phyloP scores from a whole-genome alignment of 2,888 invertebrate species.

The Leucozona laternaria region DNA sequence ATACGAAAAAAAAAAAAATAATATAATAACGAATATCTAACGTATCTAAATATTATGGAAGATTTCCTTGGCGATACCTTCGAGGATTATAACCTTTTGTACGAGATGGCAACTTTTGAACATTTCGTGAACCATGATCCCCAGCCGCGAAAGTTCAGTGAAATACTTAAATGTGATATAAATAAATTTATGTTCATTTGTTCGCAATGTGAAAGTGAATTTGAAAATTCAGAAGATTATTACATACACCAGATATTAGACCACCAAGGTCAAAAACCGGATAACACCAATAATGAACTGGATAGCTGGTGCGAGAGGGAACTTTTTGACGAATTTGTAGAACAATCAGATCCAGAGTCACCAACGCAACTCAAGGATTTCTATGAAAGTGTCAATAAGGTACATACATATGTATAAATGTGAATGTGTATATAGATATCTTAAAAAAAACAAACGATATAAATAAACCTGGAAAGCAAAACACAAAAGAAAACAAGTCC shows the following conservation, averaged over 20 bases:
- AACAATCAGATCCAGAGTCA: conserved; percentile 30
- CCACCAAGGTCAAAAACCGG: conserved; percentile 46
- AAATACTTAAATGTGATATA: conserved; percentile 69
- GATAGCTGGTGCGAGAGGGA: conserved; percentile 63
- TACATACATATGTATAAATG: background rate
- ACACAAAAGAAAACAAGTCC: conserved; percentile 8
- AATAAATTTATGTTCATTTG: conserved; percentile 73
- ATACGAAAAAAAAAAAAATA: background rate
- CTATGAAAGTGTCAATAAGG: conserved; percentile 66
- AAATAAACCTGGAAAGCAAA: conserved; percentile 23
- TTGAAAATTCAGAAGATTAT: conserved; percentile 64
- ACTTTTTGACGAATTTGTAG: conserved; percentile 54
- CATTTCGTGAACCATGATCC: conserved; percentile 65
- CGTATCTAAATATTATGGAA: conserved; percentile 50
- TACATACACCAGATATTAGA: conserved; percentile 66
- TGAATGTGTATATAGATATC: background rate
- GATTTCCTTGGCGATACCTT: conserved; percentile 59
- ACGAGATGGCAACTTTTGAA: conserved; percentile 59
- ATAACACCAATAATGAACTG: conserved; percentile 35
- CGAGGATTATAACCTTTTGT: conserved; percentile 59
- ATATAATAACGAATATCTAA: background rate
- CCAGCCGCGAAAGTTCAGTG: conserved; percentile 70
- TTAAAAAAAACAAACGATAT: conserved; percentile 17
- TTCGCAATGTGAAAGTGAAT: conserved; percentile 67
- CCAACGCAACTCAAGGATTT: conserved; percentile 50